Evolutionary conservation across 2,888 invertebrate species (phyloP).

Genomic region (Cremastinae sp.): DNA sequence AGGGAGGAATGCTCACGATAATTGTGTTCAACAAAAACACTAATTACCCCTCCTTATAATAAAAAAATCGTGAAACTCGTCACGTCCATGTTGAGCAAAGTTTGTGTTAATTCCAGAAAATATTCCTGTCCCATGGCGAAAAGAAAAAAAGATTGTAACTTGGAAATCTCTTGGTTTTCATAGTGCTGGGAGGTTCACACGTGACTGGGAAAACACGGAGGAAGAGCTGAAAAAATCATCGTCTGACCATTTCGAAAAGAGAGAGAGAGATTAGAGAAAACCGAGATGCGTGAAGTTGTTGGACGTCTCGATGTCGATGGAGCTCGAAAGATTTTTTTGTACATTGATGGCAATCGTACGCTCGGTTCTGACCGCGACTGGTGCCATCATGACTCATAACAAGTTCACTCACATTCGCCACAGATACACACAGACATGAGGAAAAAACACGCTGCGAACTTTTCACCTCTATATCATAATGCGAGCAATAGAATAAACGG

Average conservation of each 20-base stretch:
- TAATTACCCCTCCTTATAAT: neutral
- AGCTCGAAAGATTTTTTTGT: slow-evolving; percentile 52
- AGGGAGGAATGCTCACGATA: slow-evolving; percentile 20
- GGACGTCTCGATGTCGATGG: slow-evolving; percentile 43
- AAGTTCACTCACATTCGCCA: neutral
- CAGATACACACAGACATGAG: neutral
- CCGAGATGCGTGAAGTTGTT: slow-evolving; percentile 27
- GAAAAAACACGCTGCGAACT: slow-evolving; percentile 3
- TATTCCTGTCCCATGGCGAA: neutral
- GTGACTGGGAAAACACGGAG: slow-evolving; percentile 51
- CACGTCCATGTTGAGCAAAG: too few species aligned
- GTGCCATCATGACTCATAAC: slow-evolving; percentile 29
- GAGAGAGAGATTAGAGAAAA: slow-evolving; percentile 22
- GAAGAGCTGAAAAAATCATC: slow-evolving; percentile 53
- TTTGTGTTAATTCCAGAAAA: neutral
- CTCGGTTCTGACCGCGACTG: slow-evolving; percentile 44
- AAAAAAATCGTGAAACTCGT: too few species aligned
- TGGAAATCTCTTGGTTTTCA: slow-evolving; percentile 41
- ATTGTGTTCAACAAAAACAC: neutral
- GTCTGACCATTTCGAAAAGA: slow-evolving; percentile 46
- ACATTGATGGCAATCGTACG: slow-evolving; percentile 43
- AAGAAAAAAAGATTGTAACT: slow-evolving; percentile 27
- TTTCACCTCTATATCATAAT: slow-evolving; percentile 37
- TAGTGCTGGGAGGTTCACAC: slow-evolving; percentile 51
- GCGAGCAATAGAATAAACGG: slow-evolving; percentile 41